These are phyloP conservation scores for Urosaurus nigricauda DNA, from an alignment of 2,797 vertebrate genomes.

Conservation along the genomic window DNA sequence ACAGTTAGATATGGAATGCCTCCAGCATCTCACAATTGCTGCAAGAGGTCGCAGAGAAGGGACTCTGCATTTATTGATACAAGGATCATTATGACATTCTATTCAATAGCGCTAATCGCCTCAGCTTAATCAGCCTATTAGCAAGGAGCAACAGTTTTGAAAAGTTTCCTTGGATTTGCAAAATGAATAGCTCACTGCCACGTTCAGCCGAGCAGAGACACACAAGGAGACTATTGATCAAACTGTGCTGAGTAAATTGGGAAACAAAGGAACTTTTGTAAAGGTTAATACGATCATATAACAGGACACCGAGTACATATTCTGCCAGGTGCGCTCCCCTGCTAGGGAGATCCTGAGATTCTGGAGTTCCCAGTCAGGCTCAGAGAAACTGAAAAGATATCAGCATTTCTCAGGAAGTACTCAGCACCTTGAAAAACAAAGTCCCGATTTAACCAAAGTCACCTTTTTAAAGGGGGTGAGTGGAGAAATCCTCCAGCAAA, in stretches of 20 bases:
- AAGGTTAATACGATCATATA: conserved; percentile 1
- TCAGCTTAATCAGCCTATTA: conserved; percentile 34
- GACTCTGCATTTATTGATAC: conserved; percentile 3
- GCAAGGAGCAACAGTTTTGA: conserved; percentile 37
- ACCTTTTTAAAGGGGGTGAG: conserved; percentile 27
- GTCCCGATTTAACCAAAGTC: conserved; percentile 15
- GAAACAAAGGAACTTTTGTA: conserved; percentile 53
- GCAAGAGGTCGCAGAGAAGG: background rate
- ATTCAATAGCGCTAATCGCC: conserved; percentile 6
- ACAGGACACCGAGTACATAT: background rate
- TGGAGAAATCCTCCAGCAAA: conserved; percentile 26
- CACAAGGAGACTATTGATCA: conserved; percentile 46
- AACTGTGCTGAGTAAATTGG: conserved; percentile 16
- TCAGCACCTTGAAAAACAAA: conserved; percentile 5
- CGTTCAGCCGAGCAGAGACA: conserved; percentile 10
- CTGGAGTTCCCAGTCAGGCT: fast-evolving
- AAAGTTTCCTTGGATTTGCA: conserved; percentile 16
- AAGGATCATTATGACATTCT: conserved; percentile 18
- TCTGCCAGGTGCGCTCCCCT: conserved; percentile 23
- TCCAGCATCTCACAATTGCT: background rate
- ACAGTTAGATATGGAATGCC: background rate
- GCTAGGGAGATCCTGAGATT: background rate
- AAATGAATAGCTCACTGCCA: background rate
- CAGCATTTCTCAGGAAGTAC: background rate
- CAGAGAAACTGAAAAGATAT: background rate